Conservation (phyloP, 2,888 invertebrate genomes). For the Drosophila anomalata region DNA sequence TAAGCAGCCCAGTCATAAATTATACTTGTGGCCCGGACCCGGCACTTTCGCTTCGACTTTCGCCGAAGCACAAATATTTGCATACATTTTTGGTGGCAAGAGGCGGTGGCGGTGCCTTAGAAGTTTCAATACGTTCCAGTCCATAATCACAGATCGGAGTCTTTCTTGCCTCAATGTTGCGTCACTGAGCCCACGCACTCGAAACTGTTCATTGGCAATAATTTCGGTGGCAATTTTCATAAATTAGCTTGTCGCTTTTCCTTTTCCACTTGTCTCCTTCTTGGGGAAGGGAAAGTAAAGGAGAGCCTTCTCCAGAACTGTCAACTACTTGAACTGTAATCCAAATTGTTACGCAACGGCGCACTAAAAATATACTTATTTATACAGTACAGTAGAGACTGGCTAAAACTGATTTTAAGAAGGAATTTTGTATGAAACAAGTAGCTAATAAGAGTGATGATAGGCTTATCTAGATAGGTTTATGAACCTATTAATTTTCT, state of each 20-base stretch:
- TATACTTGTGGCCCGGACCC: constrained; percentile 62
- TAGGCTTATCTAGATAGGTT: no score
- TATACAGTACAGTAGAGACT: constrained; percentile 20
- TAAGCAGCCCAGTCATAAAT: constrained; percentile 65
- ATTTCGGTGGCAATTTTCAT: constrained; percentile 77
- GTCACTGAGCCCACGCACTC: constrained; percentile 48
- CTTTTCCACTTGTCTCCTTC: neutral
- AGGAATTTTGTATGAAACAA: neutral
- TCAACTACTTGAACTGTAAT: constrained; percentile 75
- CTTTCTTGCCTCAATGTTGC: constrained; percentile 49
- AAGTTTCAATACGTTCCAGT: constrained; percentile 67
- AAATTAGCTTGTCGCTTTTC: constrained; percentile 67
- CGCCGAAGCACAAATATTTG: constrained; percentile 60
- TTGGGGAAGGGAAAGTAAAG: neutral
- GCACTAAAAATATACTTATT: constrained; percentile 17
- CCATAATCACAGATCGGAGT: constrained; percentile 62
- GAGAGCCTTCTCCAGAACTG: constrained; percentile 43
- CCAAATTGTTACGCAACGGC: constrained; percentile 74
- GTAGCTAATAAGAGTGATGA: no score
- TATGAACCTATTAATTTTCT: no score
- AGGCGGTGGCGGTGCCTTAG: constrained; percentile 19
- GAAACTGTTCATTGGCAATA: constrained; percentile 65
- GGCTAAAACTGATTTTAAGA: neutral
- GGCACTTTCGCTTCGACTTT: constrained; percentile 32
- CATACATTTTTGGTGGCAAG: constrained; percentile 57